Conservation (phyloP, 2,797 vertebrate genomes). For the Artibeus jamaicensis region DNA sequence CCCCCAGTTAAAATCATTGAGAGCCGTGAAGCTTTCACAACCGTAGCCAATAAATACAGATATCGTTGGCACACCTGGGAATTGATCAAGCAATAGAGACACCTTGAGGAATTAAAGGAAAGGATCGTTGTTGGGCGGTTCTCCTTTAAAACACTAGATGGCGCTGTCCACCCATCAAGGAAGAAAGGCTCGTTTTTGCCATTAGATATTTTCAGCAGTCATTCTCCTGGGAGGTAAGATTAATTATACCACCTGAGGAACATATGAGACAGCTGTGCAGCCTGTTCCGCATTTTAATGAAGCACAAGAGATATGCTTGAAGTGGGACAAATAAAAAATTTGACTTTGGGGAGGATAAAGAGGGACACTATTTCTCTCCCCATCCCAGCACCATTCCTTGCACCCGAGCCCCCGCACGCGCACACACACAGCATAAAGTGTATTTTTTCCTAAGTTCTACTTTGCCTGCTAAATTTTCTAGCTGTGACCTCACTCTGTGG, state of each 20-base stretch:
- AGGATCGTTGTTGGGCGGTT: neutral
- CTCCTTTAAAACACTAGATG: neutral
- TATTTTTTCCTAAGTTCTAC: neutral
- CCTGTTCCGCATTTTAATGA: neutral
- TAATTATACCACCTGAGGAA: neutral
- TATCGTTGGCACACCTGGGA: neutral
- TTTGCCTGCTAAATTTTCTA: neutral
- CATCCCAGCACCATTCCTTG: too few species aligned
- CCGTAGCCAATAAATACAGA: neutral
- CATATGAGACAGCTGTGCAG: too few species aligned
- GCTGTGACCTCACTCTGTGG: neutral
- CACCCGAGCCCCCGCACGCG: neutral
- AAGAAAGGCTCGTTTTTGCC: neutral
- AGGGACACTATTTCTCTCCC: neutral
- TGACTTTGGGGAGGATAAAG: neutral
- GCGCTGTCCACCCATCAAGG: neutral
- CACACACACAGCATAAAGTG: neutral
- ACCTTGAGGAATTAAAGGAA: rapidly evolving
- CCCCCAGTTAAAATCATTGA: neutral
- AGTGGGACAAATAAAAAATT: neutral
- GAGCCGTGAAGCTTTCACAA: neutral
- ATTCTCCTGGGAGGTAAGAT: neutral
- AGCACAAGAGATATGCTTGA: neutral
- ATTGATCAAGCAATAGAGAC: too few species aligned
- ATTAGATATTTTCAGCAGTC: neutral